Conservation (phyloP, 2,113 vertebrate species). For the Brachirus orientalis region DNA sequence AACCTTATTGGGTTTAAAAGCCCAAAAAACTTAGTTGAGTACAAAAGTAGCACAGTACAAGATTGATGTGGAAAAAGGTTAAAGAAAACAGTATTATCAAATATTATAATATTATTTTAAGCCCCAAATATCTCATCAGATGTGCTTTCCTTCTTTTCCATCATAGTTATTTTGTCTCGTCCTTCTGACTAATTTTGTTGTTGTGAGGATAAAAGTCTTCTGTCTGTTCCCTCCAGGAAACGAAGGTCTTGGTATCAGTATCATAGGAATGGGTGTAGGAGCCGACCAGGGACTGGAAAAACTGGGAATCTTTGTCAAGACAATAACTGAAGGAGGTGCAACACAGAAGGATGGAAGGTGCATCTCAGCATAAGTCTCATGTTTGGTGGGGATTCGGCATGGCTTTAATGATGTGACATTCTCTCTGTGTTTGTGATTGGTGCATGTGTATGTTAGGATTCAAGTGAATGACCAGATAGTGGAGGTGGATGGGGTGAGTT, state of each 20-base stretch:
- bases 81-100: too few relatives aligned
- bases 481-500: constrained; percentile 89
- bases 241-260: constrained; percentile 90
- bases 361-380: constrained; percentile 1
- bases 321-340: constrained; percentile 88
- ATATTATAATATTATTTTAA: too few relatives aligned
- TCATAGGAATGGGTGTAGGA: constrained; percentile 94
- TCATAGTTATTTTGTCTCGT: too few relatives aligned
- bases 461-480: constrained; percentile 93
- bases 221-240: constrained; percentile 74
- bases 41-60: too few relatives aligned
- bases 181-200: too few relatives aligned
- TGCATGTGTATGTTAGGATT: too few relatives aligned
- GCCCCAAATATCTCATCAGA: too few relatives aligned
- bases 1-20: too few relatives aligned
- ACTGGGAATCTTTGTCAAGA: constrained; percentile 93
- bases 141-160: not conserved
- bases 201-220: not conserved
- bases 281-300: constrained; percentile 93
- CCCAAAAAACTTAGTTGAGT: too few relatives aligned
- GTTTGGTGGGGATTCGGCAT: not conserved
- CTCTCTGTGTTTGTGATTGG: constrained; percentile 5
- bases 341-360: constrained; percentile 88
- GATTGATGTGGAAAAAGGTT: too few relatives aligned
- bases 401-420: not conserved